Conservation (phyloP, 1,140 invertebrate species). For the Conus ventricosus region DNA sequence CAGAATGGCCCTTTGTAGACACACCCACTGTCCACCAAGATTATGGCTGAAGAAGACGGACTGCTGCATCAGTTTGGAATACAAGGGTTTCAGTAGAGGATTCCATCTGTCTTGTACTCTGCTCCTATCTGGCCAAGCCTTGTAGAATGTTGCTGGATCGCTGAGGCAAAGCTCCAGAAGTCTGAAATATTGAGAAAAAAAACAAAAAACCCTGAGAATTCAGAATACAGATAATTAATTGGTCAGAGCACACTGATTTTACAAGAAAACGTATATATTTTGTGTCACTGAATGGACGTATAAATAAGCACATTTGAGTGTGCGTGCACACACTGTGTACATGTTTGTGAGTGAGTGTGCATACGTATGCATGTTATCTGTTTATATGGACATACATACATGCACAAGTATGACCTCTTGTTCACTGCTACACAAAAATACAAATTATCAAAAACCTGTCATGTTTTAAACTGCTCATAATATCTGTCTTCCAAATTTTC, state of each 20-base stretch:
- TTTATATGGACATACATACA: background rate
- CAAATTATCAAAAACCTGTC: no score
- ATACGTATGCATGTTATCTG: background rate
- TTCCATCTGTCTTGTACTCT: constrained; percentile 45
- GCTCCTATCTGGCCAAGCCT: constrained; percentile 36
- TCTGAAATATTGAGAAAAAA: background rate
- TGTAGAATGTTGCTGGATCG: constrained; percentile 29
- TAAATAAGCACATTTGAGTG: no score
- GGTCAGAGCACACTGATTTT: no score
- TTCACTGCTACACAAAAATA: no score
- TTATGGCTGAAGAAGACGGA: constrained; percentile 7
- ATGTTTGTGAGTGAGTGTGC: no score
- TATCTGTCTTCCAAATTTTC: no score
- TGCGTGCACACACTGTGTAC: no score
- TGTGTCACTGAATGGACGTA: no score
- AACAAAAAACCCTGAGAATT: no score
- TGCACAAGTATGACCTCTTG: background rate
- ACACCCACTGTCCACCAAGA: constrained; percentile 5
- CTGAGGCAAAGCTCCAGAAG: background rate
- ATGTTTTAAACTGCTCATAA: no score
- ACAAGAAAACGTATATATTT: no score
- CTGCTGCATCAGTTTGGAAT: background rate
- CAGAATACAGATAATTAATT: no score
- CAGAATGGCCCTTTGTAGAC: background rate
- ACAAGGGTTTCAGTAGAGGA: constrained; percentile 36